These are phyloP conservation scores for Alauda arvensis DNA, from an alignment of 2,797 vertebrate genomes.

Conservation along the genomic window DNA sequence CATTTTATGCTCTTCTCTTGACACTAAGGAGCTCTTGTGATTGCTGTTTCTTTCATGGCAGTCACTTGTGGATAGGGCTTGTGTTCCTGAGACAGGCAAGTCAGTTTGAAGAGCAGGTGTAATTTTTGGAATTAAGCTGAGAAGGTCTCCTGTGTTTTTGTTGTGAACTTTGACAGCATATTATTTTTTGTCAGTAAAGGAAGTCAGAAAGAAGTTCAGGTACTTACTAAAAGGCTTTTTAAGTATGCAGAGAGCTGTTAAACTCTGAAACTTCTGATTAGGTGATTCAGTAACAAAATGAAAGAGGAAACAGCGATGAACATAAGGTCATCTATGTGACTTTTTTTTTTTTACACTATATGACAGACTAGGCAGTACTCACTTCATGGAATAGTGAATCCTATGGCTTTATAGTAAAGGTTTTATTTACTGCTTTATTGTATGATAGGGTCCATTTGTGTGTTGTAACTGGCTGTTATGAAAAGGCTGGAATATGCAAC, in stretches of 20 bases:
- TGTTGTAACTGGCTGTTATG: not conserved
- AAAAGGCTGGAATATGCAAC: conserved; percentile 33
- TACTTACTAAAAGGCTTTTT: conserved; percentile 1
- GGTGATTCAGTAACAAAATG: conserved; percentile 37
- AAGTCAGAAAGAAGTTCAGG: not conserved
- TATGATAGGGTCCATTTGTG: conserved; percentile 19
- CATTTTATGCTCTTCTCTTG: not conserved
- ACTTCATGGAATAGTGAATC: conserved; percentile 23
- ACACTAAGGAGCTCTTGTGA: not conserved
- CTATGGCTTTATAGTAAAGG: not conserved
- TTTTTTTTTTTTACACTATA: conserved; percentile 17
- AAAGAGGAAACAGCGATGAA: conserved; percentile 22
- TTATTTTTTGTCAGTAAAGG: not conserved
- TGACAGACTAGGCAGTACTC: conserved; percentile 7
- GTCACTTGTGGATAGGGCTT: not conserved
- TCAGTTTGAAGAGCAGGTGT: not conserved
- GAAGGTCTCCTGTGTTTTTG: not conserved
- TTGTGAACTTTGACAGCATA: not conserved
- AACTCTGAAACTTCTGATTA: not conserved
- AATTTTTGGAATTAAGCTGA: not conserved
- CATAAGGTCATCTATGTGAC: not conserved
- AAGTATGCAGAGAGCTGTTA: conserved; percentile 7
- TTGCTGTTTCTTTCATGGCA: not conserved
- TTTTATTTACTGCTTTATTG: conserved; percentile 40
- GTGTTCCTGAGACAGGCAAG: not conserved